These are phyloP conservation scores for Amazonetta brasiliensis DNA, from an alignment of 2,797 vertebrate species.

Conservation along the genomic window DNA sequence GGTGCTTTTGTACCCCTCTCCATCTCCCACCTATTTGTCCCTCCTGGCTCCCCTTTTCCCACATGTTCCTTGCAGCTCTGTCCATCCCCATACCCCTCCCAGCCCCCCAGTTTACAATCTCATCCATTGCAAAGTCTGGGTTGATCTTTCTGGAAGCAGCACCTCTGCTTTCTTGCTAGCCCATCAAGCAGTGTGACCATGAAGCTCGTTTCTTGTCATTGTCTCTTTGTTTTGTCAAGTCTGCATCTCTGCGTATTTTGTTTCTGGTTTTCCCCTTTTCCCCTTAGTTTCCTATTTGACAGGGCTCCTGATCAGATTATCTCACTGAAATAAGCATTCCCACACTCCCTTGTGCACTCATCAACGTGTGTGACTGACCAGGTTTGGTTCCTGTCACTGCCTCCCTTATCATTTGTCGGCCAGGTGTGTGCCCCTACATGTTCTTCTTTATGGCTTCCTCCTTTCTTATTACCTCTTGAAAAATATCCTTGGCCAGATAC, in stretches of 20 bases:
- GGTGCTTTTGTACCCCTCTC: background rate
- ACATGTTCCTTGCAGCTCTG: background rate
- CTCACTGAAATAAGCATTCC: background rate
- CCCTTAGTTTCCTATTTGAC: background rate
- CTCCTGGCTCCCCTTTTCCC: background rate
- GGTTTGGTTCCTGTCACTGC: background rate
- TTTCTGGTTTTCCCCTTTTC: background rate
- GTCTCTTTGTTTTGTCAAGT: background rate
- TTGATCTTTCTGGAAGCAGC: background rate
- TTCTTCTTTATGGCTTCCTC: background rate
- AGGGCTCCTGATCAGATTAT: background rate
- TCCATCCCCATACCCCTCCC: background rate
- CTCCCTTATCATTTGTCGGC: background rate
- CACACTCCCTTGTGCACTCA: background rate
- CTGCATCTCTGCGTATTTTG: background rate
- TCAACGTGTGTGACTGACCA: background rate
- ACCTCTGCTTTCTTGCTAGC: background rate
- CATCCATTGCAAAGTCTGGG: background rate
- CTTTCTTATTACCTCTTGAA: background rate
- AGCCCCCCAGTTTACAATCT: background rate
- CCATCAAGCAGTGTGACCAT: background rate
- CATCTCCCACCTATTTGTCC: background rate
- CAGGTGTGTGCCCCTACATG: background rate
- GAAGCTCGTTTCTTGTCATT: background rate
- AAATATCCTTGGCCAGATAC: background rate